phyloP scores from a whole-genome alignment of 1,140 invertebrate species.

The Papilio xuthus region DNA sequence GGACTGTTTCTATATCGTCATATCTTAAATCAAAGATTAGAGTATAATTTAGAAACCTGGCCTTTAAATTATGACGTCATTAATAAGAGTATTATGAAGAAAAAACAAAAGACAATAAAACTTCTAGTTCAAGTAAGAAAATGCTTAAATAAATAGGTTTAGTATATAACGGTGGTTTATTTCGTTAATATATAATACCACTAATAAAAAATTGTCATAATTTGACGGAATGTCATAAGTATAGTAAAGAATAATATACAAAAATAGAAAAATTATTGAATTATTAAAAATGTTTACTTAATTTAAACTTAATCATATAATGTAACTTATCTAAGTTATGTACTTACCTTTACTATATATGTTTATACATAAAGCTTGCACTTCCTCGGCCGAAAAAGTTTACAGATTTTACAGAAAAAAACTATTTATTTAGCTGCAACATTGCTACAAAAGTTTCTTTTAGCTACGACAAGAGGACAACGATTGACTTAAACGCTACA shows the following conservation, averaged over 20 bases:
- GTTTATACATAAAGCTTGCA: conserved; percentile 49
- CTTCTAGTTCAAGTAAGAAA: conserved; percentile 20
- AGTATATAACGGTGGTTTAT: conserved; percentile 44
- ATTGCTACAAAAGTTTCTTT: not conserved
- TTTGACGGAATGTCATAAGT: conserved; percentile 53
- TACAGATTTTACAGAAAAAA: conserved; percentile 1
- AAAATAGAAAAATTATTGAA: not conserved
- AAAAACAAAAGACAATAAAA: not conserved
- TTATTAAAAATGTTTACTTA: not conserved
- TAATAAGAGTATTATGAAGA: not conserved
- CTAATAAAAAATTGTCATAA: conserved; percentile 40
- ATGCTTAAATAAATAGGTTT: conserved; percentile 43
- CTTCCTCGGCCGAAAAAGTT: conserved; percentile 52
- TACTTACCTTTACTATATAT: conserved; percentile 38
- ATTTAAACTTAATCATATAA: not conserved
- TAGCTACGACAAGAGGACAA: conserved; percentile 37
- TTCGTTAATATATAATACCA: conserved; percentile 44
- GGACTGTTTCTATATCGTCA: too few species aligned
- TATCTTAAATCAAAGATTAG: too few species aligned
- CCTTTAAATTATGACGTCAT: not conserved
- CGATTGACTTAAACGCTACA: not conserved
- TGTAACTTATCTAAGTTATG: conserved; percentile 22
- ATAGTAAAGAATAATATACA: conserved; percentile 39
- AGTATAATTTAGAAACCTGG: too few species aligned
- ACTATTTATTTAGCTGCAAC: conserved; percentile 24